A percentile compares a stretch with the other conserved stretches of the same genome.
Conservation (phyloP, 2,113 vertebrate species). For the Ancistrus triradiatus region DNA sequence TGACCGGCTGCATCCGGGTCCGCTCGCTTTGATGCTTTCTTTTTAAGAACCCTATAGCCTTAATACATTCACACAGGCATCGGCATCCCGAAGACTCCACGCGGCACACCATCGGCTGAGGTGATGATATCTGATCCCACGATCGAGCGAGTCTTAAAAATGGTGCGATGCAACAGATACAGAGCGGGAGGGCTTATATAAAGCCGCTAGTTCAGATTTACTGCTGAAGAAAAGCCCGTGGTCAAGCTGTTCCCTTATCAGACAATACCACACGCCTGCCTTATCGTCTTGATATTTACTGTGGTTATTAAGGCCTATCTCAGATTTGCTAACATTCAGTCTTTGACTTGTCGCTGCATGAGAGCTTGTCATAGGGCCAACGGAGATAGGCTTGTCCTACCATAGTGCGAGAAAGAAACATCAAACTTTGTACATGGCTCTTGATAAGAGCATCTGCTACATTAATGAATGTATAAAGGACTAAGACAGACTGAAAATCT, state of each 20-base stretch:
- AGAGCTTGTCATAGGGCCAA: too few species aligned
- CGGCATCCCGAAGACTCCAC: neutral
- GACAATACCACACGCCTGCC: neutral
- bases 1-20: constrained; percentile 23
- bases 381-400: too few species aligned
- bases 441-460: too few species aligned
- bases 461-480: too few species aligned
- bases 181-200: neutral
- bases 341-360: too few species aligned
- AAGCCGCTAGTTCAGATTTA: neutral
- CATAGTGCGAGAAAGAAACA: too few species aligned
- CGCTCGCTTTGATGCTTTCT: constrained; percentile 37
- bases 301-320: constrained; percentile 1
- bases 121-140: constrained; percentile 52
- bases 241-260: constrained; percentile 4
- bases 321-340: neutral
- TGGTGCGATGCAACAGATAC: constrained; percentile 35
- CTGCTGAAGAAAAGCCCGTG: neutral
- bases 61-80: neutral
- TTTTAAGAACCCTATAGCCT: constrained; percentile 13
- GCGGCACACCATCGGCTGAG: neutral
- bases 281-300: constrained; percentile 2
- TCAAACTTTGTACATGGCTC: too few species aligned
- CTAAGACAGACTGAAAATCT: too few species aligned
- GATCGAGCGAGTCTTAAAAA: constrained; percentile 55